Conservation (phyloP, 2,888 invertebrate genomes). For the Odontocolon sp. region DNA sequence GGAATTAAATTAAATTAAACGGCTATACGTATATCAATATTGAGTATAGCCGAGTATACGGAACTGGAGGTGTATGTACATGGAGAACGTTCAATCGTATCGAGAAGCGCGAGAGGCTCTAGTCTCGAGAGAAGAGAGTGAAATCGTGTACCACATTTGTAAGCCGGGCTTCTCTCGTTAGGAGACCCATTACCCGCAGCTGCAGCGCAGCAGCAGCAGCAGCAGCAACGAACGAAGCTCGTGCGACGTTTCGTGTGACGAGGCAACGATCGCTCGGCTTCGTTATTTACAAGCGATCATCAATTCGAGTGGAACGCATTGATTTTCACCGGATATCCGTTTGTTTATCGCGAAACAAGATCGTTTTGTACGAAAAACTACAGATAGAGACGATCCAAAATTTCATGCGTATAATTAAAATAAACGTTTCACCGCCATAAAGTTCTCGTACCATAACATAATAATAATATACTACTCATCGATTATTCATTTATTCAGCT, state of each 20-base stretch:
- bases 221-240: not conserved
- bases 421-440: not conserved
- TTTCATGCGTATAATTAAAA: not conserved
- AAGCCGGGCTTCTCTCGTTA: constrained; percentile 44
- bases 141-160: constrained; percentile 57
- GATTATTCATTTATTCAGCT: not conserved
- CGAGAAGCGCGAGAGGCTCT: not conserved
- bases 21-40: no score
- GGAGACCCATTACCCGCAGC: constrained; percentile 27
- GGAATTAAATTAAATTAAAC: no score
- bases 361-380: not conserved
- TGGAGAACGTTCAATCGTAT: no score
- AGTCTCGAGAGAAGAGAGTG: constrained; percentile 41
- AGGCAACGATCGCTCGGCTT: not conserved
- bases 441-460: not conserved
- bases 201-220: not conserved
- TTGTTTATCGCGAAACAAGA: not conserved
- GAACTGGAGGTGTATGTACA: no score
- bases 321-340: constrained; percentile 25
- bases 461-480: not conserved
- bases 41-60: no score
- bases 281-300: not conserved
- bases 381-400: not conserved
- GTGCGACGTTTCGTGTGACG: not conserved
- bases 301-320: not conserved